These are phyloP conservation scores for Cosmorhoe ocellata DNA, from an alignment of 2,888 invertebrate species.

Conservation along the genomic window DNA sequence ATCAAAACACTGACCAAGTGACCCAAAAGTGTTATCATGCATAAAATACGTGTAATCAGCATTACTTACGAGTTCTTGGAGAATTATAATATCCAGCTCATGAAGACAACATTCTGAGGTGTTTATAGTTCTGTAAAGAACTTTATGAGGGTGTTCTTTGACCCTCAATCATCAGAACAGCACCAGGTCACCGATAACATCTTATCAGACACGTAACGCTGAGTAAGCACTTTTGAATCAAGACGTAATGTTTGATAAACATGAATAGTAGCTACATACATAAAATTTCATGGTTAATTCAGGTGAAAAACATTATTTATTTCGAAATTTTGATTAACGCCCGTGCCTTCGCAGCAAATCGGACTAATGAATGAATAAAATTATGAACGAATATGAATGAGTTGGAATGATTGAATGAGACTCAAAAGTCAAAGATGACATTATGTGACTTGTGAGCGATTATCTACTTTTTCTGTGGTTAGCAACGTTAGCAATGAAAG, in stretches of 20 bases:
- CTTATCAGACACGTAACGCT: slow-evolving; percentile 10
- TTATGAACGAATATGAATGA: no score
- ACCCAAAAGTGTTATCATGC: slow-evolving; percentile 25
- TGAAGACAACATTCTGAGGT: slow-evolving; percentile 22
- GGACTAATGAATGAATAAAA: neutral
- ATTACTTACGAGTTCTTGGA: slow-evolving; percentile 22
- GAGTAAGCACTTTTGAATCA: neutral
- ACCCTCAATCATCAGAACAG: slow-evolving; percentile 17
- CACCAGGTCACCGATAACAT: slow-evolving; percentile 6
- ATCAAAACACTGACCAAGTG: slow-evolving; percentile 29
- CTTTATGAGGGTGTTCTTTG: slow-evolving; percentile 1
- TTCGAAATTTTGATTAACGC: neutral
- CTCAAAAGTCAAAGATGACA: no score
- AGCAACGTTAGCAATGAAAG: no score
- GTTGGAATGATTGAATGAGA: no score
- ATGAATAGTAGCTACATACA: neutral
- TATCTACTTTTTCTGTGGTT: no score
- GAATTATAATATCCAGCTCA: slow-evolving; percentile 7
- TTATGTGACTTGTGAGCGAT: no score
- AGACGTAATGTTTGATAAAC: slow-evolving; percentile 4
- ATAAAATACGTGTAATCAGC: slow-evolving; percentile 3
- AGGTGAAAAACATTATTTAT: slow-evolving; percentile 3
- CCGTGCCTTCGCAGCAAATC: neutral
- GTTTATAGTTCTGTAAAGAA: neutral
- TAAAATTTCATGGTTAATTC: slow-evolving; percentile 11